A percentile compares a stretch with the other conserved stretches of the same genome.
phyloP scores from a whole-genome alignment of 2,888 invertebrate genomes.

The Morpho achilles region DNA sequence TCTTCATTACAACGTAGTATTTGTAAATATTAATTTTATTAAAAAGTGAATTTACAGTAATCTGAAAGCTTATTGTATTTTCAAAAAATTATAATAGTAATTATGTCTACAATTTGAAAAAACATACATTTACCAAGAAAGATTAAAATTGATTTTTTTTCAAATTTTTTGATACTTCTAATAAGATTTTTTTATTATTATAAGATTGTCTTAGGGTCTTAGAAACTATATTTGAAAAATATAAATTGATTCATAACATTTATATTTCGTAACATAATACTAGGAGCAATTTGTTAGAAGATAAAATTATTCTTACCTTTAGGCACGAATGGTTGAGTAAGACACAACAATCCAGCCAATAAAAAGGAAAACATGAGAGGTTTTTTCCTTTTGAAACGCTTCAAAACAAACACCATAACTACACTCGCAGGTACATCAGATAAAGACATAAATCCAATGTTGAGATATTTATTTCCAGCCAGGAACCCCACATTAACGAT shows the following conservation, averaged over 20 bases:
- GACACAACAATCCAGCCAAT: slow-evolving; percentile 71
- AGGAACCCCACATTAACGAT: slow-evolving; percentile 84
- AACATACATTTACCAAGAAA: no score
- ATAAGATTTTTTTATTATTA: no score
- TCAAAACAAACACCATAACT: slow-evolving; percentile 68
- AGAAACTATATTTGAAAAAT: background rate
- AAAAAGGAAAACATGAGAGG: slow-evolving; percentile 71
- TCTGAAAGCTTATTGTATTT: no score
- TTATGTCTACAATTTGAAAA: no score
- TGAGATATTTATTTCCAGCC: slow-evolving; percentile 85
- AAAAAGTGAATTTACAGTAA: no score
- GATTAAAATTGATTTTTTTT: no score
- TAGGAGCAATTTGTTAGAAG: background rate
- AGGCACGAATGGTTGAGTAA: slow-evolving; percentile 73
- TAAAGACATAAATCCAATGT: slow-evolving; percentile 81
- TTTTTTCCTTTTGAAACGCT: slow-evolving; percentile 68
- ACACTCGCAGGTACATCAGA: slow-evolving; percentile 79
- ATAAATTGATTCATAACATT: background rate
- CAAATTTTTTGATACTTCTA: no score
- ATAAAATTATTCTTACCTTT: slow-evolving; percentile 43
- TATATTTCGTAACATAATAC: no score
- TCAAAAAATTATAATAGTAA: no score
- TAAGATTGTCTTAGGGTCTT: no score
- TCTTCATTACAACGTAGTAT: no score
- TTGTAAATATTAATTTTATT: no score